Percentiles rank a stretch among this genome's conserved stretches.
Conservation (phyloP, 2,888 invertebrate species). For the Drosophila atripex region DNA sequence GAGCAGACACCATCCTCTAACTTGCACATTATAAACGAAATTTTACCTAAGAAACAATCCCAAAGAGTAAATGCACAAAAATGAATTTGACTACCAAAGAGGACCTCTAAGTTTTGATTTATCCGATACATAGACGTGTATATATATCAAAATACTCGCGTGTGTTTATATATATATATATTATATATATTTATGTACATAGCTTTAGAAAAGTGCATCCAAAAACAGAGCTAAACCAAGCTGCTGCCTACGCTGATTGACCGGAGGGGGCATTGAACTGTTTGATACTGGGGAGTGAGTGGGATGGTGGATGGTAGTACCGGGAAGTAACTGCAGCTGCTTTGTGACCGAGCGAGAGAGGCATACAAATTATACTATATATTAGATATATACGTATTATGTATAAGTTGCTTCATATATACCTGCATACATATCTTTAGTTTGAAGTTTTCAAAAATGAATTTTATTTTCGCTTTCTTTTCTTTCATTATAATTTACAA, state of each 20-base stretch:
- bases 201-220: slow-evolving; percentile 67
- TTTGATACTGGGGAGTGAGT: background rate
- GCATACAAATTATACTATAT: slow-evolving; percentile 40
- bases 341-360: slow-evolving; percentile 13
- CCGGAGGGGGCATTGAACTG: no score
- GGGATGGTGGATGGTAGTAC: background rate
- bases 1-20: slow-evolving; percentile 10
- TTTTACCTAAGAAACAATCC: slow-evolving; percentile 48
- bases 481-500: slow-evolving; percentile 69
- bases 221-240: slow-evolving; percentile 71
- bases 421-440: slow-evolving; percentile 40
- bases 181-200: slow-evolving; percentile 28
- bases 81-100: slow-evolving; percentile 32
- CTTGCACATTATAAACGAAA: slow-evolving; percentile 19
- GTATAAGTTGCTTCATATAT: slow-evolving; percentile 34
- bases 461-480: slow-evolving; percentile 47
- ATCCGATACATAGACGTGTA: slow-evolving; percentile 34
- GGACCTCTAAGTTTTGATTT: slow-evolving; percentile 29
- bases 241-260: slow-evolving; percentile 64
- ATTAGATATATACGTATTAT: slow-evolving; percentile 33
- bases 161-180: slow-evolving; percentile 18
- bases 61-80: slow-evolving; percentile 29
- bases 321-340: slow-evolving; percentile 1
- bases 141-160: slow-evolving; percentile 38
- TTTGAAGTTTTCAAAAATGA: slow-evolving; percentile 55